Base-by-base conservation (phyloP, 2,888 invertebrate species). In the Noctua comes region DNA sequence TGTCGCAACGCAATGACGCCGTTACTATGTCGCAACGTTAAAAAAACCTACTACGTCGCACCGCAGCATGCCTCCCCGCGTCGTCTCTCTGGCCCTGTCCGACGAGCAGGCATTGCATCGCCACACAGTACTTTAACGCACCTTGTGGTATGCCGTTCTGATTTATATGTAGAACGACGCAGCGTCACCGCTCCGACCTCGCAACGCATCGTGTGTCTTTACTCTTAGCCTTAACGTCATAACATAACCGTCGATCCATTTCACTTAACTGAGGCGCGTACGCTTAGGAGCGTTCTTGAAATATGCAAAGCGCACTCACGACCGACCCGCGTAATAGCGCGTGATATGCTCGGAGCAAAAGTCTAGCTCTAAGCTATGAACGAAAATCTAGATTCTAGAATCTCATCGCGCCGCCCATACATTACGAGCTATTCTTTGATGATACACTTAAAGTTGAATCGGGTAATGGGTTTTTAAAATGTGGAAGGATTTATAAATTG, bases 281-380 rank as follows among this genome's bases (percentile, higher is more conserved):
- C 95, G 95, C 94, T 92, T 93, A 94, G 92, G 93, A 90, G 93
- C 93, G 92, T 94, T 94, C 95, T 95, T 94, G 94, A 94, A 95
- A 95, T 95, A 96, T 96, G 96, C 96, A 96, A 96, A 96, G 96
- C 94, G 93, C 92, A 93, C 95, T 96, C 96, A 96, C 96, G 96
- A 86, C 83, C 96, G 95, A 82, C 77, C 86, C 64, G 80, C 85
- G 85, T 90, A 96, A 96, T 94, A 95, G 94, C 95, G 95, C 96
- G 95, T 96, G 95, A 95, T 94, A 93, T 91, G 95, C 92, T 94
- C 91, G 88, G 87, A 92, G 92, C 92, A 89, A 91, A 89, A 86
- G 70, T 86, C 86, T 84, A 82, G 86, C 88, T 88, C 84, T 83
- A 84, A 90, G 88, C 87, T 85, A 92, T 91, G 78, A 81, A 91